Base-by-base conservation (phyloP, 2,113 vertebrate genomes). In the Epinephelus cyanopodus region DNA sequence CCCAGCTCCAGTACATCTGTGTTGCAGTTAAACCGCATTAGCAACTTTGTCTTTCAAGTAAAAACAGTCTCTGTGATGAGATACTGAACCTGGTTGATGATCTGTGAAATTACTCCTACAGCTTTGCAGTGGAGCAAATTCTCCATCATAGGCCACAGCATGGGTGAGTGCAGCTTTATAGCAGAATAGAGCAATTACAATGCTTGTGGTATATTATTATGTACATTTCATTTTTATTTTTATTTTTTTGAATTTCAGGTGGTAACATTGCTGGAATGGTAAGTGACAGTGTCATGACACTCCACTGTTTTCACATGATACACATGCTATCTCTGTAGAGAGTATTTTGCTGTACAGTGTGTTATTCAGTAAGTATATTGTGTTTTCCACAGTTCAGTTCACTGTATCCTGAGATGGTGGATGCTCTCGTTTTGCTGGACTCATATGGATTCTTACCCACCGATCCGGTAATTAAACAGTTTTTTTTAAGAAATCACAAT, bases 391-490 rank as follows among this genome's bases (percentile, higher is more conserved):
- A 99, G 97, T 98, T 97, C 78, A 93, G 95, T 70, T 95, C 96
- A 12, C 37, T 96, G 83, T 99, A 97, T 92, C 97, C 97, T 0
- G 97, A 99, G 87, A 96, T 97, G 96, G 97, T 98, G 85, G 96
- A 97, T 13, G 93, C 94, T 42, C 52, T 99, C 15, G 88, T 99
- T 60, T 87, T 99, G 54, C 88, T 99, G 91, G 97, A 99, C 77
- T 85, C 89, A 0, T 52, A 42, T 4, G 97, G 96, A 12, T 96
- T 97, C 89, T 50, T 92, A 5, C 95, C 96, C 50, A 85, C 89
- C 84, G 70, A 93, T 21, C 1, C 1, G 91, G 95, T 96, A 93
- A 2, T 73, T 72, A 0, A 67, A 47, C n/a, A 57, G 29, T 4
- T 4, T 29, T 29, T 29, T 9, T 69, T 80, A 8, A 29, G 3